Evolutionary conservation across 2,888 invertebrate genomes (phyloP).

Genomic region (Chloromyia formosa): DNA sequence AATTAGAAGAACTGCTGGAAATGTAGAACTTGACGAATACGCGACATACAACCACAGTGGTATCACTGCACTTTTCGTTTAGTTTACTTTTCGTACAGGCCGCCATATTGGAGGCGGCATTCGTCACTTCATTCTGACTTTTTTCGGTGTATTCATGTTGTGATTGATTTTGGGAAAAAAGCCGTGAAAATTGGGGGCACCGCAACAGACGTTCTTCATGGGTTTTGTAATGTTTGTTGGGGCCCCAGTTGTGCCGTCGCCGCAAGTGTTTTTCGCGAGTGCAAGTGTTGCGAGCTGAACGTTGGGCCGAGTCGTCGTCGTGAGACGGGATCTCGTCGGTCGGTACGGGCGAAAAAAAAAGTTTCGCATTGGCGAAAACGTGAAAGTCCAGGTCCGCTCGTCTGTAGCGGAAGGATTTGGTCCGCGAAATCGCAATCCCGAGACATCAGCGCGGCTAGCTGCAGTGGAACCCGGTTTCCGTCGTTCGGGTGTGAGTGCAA

Average conservation of each 20-base stretch:
- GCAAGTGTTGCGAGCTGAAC: slow-evolving; percentile 45
- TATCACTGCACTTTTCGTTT: slow-evolving; percentile 29
- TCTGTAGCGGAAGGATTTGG: neutral
- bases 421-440: neutral
- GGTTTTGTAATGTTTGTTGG: slow-evolving; percentile 55
- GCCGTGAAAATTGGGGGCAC: slow-evolving; percentile 51
- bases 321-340: slow-evolving; percentile 29
- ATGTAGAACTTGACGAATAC: slow-evolving; percentile 31
- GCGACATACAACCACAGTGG: slow-evolving; percentile 13
- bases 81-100: slow-evolving; percentile 42
- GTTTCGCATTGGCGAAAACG: slow-evolving; percentile 16
- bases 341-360: slow-evolving; percentile 13
- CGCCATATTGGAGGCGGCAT: slow-evolving; percentile 56
- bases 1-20: slow-evolving; percentile 30
- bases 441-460: neutral
- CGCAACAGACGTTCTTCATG: slow-evolving; percentile 54
- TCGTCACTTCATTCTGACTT: slow-evolving; percentile 54
- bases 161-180: slow-evolving; percentile 51
- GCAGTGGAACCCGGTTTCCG: neutral
- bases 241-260: slow-evolving; percentile 53
- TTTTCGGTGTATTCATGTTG: slow-evolving; percentile 53
- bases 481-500: neutral
- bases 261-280: slow-evolving; percentile 44
- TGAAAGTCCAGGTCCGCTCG: slow-evolving; percentile 17
- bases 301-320: slow-evolving; percentile 30